These are phyloP conservation scores for Parasteatoda tepidariorum DNA, from an alignment of 1,140 invertebrate genomes.

Conservation along the genomic window DNA sequence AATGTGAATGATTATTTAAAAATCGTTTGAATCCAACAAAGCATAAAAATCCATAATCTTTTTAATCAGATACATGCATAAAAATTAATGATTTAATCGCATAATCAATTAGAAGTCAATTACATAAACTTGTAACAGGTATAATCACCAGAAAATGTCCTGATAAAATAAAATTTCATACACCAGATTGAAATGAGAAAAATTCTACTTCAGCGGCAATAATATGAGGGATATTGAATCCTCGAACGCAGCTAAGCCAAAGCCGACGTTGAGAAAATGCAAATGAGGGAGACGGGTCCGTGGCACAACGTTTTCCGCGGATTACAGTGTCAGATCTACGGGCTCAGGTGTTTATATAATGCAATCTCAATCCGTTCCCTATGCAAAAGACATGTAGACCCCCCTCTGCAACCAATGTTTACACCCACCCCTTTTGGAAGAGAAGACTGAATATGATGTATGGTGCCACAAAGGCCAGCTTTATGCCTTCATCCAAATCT, in stretches of 20 bases:
- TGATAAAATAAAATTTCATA: too few relatives aligned
- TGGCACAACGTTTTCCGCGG: constrained; percentile 14
- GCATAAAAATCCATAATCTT: too few relatives aligned
- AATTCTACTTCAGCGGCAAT: neutral
- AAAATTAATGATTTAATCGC: too few relatives aligned
- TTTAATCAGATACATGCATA: too few relatives aligned
- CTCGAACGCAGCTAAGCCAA: neutral
- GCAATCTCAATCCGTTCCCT: constrained; percentile 37
- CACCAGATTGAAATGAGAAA: too few relatives aligned
- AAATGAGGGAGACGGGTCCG: constrained; percentile 2
- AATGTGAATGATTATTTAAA: too few relatives aligned
- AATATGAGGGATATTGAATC: neutral
- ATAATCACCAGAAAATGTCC: too few relatives aligned
- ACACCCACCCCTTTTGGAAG: neutral
- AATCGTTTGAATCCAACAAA: too few relatives aligned
- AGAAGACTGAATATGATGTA: neutral
- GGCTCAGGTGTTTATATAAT: constrained; percentile 49
- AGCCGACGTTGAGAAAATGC: constrained; percentile 6
- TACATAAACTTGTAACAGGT: too few relatives aligned
- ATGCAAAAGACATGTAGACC: neutral
- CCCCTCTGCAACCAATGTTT: neutral
- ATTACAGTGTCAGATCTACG: constrained; percentile 29
- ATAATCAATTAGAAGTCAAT: too few relatives aligned
- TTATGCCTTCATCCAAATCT: neutral
- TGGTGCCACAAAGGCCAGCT: neutral